phyloP scores from a whole-genome alignment of 2,888 invertebrate genomes.

The Eupithecia subumbrata region DNA sequence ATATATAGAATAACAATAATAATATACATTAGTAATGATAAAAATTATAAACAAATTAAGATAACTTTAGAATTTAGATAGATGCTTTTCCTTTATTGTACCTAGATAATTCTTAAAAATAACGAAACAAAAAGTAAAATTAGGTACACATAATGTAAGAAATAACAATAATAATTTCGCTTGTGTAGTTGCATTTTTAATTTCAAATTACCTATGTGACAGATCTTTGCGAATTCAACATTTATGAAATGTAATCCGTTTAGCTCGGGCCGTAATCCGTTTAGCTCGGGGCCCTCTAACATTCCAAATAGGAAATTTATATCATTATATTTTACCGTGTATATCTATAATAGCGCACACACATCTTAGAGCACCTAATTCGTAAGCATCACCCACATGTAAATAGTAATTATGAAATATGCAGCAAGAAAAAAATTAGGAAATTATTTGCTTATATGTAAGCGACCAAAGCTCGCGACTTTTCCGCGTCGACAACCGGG shows the following conservation, averaged over 20 bases:
- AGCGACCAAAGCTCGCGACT: neutral
- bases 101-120: neutral
- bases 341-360: no score
- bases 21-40: neutral
- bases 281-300: no score
- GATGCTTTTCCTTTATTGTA: neutral
- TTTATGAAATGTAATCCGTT: neutral
- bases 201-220: neutral
- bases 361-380: no score
- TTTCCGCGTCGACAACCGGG: slow-evolving; percentile 32
- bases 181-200: neutral
- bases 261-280: no score
- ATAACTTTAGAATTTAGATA: neutral
- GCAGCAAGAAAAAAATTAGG: no score
- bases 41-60: neutral
- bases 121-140: neutral
- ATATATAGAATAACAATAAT: neutral
- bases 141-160: neutral
- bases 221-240: neutral
- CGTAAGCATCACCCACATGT: no score
- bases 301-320: no score
- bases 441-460: neutral
- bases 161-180: neutral
- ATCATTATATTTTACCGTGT: no score
- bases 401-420: no score